Evolutionary conservation across 2,113 vertebrate species (phyloP).

Genomic region (Corydoras sp.): DNA sequence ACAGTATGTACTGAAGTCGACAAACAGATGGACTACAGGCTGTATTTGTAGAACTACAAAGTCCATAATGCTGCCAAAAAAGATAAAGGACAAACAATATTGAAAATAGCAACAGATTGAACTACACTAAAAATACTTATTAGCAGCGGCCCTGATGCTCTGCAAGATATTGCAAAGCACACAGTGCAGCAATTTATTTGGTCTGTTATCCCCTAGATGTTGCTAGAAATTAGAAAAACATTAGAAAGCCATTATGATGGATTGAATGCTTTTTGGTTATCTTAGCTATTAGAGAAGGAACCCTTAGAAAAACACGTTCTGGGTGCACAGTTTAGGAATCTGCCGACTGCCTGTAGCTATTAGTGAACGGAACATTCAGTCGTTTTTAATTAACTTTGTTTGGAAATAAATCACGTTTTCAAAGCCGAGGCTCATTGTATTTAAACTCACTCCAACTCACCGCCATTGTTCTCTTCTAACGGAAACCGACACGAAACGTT

Average conservation of each 20-base stretch:
- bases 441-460: not conserved
- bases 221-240: no score
- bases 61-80: no score
- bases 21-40: no score
- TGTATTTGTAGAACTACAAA: no score
- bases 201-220: no score
- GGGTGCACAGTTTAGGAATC: constrained; percentile 5
- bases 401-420: constrained; percentile 3
- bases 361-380: constrained; percentile 1
- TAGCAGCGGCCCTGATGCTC: no score
- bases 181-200: no score
- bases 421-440: not conserved
- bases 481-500: not conserved
- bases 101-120: no score
- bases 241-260: not conserved
- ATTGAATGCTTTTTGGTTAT: not conserved
- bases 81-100: no score
- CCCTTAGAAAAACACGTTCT: constrained; percentile 1
- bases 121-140: no score
- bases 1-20: no score
- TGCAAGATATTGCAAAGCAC: no score
- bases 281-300: not conserved
- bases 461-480: not conserved
- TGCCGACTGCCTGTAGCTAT: not conserved
- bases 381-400: constrained; percentile 20